These are phyloP conservation scores for Colletes gigas DNA, from an alignment of 1,140 invertebrate genomes.

Conservation along the genomic window DNA sequence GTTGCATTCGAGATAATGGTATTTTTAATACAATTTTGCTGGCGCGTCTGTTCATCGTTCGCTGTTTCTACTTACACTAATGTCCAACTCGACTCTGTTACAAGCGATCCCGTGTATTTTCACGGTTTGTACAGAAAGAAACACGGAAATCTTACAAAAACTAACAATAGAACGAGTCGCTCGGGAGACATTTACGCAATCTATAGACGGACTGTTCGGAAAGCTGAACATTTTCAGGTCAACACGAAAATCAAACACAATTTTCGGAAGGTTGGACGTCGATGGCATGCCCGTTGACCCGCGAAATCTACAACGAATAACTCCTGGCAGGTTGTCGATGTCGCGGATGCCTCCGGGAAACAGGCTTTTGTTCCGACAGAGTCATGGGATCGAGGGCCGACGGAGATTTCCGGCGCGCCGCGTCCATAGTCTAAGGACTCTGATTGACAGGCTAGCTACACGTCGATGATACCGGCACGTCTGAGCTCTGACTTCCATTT, in stretches of 20 bases:
- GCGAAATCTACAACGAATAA: slow-evolving; percentile 43
- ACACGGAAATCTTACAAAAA: no score
- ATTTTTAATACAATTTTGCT: no score
- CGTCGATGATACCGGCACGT: slow-evolving; percentile 50
- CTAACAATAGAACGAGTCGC: no score
- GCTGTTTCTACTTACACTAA: no score
- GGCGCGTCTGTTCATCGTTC: no score
- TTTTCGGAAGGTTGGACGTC: not conserved
- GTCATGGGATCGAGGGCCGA: slow-evolving; percentile 24
- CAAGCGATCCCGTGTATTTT: no score
- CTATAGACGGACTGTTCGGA: not conserved
- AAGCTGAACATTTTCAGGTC: not conserved
- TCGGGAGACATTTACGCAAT: no score
- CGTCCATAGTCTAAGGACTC: slow-evolving; percentile 57
- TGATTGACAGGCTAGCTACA: slow-evolving; percentile 61
- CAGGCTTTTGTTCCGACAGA: slow-evolving; percentile 28
- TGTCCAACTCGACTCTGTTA: no score
- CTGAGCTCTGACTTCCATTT: slow-evolving; percentile 64
- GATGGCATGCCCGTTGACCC: slow-evolving; percentile 25
- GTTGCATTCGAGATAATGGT: no score
- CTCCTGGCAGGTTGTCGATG: slow-evolving; percentile 49
- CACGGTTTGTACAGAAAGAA: no score
- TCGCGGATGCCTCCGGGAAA: slow-evolving; percentile 19
- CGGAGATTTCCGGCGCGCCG: slow-evolving; percentile 34
- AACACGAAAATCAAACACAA: not conserved